These are phyloP conservation scores for Dryococelus australis DNA, from an alignment of 2,888 invertebrate genomes.

Conservation along the genomic window DNA sequence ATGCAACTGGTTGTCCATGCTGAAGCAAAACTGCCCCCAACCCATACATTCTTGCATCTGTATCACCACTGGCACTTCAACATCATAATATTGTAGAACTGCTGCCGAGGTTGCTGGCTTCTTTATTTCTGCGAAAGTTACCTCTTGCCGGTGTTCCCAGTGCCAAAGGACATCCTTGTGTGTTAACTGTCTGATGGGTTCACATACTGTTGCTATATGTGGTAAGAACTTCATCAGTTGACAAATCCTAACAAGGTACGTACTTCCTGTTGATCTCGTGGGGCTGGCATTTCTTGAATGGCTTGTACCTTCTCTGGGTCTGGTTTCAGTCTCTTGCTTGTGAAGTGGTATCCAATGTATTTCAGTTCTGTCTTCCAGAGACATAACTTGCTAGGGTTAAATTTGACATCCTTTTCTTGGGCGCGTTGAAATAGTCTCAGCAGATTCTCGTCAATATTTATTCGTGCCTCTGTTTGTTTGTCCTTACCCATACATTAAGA, in stretches of 20 bases:
- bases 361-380: background rate
- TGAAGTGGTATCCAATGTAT: background rate
- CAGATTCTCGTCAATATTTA: background rate
- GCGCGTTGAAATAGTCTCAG: background rate
- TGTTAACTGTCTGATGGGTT: conserved; percentile 6
- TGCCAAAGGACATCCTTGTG: background rate
- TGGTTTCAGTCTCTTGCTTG: background rate
- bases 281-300: background rate
- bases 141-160: background rate
- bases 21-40: background rate
- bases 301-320: background rate
- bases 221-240: background rate
- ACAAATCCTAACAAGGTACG: conserved; percentile 18
- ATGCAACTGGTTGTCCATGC: conserved; percentile 11
- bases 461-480: background rate
- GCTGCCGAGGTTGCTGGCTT: background rate
- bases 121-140: background rate
- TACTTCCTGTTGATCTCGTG: background rate
- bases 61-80: background rate
- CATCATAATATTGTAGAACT: background rate
- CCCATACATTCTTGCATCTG: background rate
- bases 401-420: background rate
- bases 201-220: background rate
- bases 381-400: background rate
- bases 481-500: background rate